These are phyloP conservation scores for Phrynocephalus guinanensis DNA, from an alignment of 2,797 vertebrate species.

Conservation along the genomic window DNA sequence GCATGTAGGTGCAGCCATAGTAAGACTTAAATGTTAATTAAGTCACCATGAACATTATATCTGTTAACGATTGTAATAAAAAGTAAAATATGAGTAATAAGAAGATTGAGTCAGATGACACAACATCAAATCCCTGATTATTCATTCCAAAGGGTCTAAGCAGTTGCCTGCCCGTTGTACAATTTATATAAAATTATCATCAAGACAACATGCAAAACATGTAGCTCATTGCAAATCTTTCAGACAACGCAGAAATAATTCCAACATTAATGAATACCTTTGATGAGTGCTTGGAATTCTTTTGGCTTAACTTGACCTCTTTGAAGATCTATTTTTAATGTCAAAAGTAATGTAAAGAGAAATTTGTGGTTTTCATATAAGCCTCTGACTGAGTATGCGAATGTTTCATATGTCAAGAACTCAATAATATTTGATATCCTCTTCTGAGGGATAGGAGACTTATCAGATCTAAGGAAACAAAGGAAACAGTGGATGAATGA, in stretches of 20 bases:
- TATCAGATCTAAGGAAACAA: constrained; percentile 79
- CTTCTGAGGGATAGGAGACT: constrained; percentile 80
- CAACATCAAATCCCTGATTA: background rate
- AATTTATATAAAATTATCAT: background rate
- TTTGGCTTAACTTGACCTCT: constrained; percentile 77
- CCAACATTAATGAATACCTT: constrained; percentile 73
- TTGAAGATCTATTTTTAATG: constrained; percentile 87
- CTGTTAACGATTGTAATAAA: constrained; percentile 14
- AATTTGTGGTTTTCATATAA: constrained; percentile 88
- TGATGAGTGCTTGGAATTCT: constrained; percentile 85
- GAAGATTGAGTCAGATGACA: background rate
- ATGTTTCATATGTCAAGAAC: constrained; percentile 82
- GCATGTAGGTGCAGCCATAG: background rate
- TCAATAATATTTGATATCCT: constrained; percentile 86
- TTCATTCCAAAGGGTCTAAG: background rate
- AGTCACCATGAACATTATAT: background rate
- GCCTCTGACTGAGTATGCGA: constrained; percentile 83
- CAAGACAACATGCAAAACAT: constrained; percentile 12
- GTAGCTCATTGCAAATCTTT: background rate
- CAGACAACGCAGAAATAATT: background rate
- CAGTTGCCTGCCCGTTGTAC: background rate
- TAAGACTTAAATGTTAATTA: background rate
- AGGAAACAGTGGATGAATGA: constrained; percentile 40
- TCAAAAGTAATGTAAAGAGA: constrained; percentile 85
- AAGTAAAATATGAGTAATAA: too few relatives aligned